Percentiles rank a stretch among this genome's conserved stretches.
Evolutionary conservation across 2,888 invertebrate genomes (phyloP).

Genomic region (Agrotis exclamationis): DNA sequence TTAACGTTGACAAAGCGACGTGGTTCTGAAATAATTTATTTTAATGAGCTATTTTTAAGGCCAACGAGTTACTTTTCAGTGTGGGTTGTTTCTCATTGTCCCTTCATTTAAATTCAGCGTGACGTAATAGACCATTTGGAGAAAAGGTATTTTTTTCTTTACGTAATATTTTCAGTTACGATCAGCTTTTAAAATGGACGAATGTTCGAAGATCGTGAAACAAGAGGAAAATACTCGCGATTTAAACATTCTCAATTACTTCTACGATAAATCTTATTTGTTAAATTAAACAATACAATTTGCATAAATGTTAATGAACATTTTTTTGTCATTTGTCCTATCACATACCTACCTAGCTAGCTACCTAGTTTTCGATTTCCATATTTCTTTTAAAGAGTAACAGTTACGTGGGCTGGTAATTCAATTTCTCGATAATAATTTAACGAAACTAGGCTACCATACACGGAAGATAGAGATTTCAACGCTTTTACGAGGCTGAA

Average conservation of each 20-base stretch:
- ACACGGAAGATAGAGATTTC: slow-evolving; percentile 14
- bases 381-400: not conserved
- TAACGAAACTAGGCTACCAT: slow-evolving; percentile 7
- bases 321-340: not conserved
- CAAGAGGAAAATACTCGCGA: not conserved
- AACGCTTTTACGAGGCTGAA: slow-evolving; percentile 18
- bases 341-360: no score
- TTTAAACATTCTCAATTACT: no score
- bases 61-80: slow-evolving; percentile 35
- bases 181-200: not conserved
- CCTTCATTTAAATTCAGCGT: slow-evolving; percentile 13
- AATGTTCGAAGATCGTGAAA: not conserved
- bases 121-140: slow-evolving; percentile 22
- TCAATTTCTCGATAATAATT: slow-evolving; percentile 12
- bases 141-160: not conserved
- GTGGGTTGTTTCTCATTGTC: slow-evolving; percentile 1
- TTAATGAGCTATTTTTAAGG: slow-evolving; percentile 28
- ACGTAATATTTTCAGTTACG: slow-evolving; percentile 7
- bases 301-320: no score
- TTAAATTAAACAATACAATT: no score
- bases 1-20: slow-evolving; percentile 44
- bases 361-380: not conserved
- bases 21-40: slow-evolving; percentile 40
- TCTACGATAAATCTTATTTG: no score
- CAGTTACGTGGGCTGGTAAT: not conserved